Evolutionary conservation across 2,113 vertebrate genomes (phyloP), one percentile per base, ranked within the genome.

Genomic region (Colistium nudipinnis): DNA sequence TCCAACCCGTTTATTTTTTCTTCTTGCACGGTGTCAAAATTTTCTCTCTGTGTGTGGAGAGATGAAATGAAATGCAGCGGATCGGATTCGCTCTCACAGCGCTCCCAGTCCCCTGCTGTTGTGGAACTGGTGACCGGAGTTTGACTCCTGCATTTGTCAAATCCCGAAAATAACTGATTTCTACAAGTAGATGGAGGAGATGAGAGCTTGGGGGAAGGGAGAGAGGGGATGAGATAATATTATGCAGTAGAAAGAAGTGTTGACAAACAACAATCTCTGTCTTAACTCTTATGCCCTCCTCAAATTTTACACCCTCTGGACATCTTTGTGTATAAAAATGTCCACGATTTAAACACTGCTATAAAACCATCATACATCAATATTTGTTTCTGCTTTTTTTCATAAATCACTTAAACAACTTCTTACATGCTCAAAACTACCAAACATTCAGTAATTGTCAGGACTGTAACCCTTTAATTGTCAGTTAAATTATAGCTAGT

Each of bases 81-180:
- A 87, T 87, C 51, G 33, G 74, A 68, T 86, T 68, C 30, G 53
- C 63, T 82, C 71, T 62, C 43, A 17, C 79, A 65, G 41, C 61
- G 56, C 81, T 83, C 38, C 38, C 65, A 59, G 68, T 41, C 64
- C 67, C 82, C 85, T 47, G 69, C 87, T 64, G 80, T 44, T 47
- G 52, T 6, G 61, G 67, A 86, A 33, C 73, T 24, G 74, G 66
- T 91, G 91, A 90, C 90, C 89, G 84, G 76, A 89, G 87, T 87
- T 91, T 91, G 91, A 92, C 91, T 91, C 86, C 74, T 38, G 49
- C 71, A 54, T 82, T 86, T 71, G 85, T 88, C 88, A 84, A 82
- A 77, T 76, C 77, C 56, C 19, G 24, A 72, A 83, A 86, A 88
- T 74, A 85, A 86, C 73, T 38, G 64, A 77, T 84, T 91, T 74